Evolutionary conservation across 2,888 invertebrate genomes (phyloP).

Genomic region (Drosophila prolongata): DNA sequence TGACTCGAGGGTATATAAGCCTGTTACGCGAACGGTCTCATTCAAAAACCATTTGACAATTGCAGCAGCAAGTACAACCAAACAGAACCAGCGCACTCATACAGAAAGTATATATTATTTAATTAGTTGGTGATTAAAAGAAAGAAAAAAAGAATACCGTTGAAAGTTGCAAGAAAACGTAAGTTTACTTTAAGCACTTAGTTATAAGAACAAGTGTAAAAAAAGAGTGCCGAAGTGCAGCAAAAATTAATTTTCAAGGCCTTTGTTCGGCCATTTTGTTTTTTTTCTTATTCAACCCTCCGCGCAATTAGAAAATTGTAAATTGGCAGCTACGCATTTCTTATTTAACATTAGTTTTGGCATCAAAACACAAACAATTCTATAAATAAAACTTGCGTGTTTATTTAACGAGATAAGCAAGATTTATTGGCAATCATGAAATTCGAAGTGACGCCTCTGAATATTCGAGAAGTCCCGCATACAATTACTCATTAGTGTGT

Average conservation of each 20-base stretch:
- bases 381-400: constrained; percentile 23
- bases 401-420: background rate
- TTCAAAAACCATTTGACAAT: constrained; percentile 4
- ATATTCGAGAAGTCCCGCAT: constrained; percentile 14
- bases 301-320: constrained; percentile 9
- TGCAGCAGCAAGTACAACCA: constrained; percentile 4
- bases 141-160: background rate
- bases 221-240: no score
- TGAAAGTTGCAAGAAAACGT: constrained; percentile 3
- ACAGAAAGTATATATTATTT: background rate
- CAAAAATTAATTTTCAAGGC: constrained; percentile 8
- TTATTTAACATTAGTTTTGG: constrained; percentile 7
- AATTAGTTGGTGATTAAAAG: constrained; percentile 7
- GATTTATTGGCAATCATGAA: constrained; percentile 26
- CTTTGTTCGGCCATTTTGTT: constrained; percentile 20
- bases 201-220: no score
- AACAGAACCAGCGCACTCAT: background rate
- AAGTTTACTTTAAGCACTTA: background rate
- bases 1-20: background rate
- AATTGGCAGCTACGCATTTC: constrained; percentile 27
- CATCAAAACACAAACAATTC: constrained; percentile 11
- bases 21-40: background rate
- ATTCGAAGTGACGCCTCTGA: constrained; percentile 17
- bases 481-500: background rate
- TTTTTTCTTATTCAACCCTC: constrained; percentile 18